Evolutionary conservation across 2,888 invertebrate species (phyloP).

Genomic region (Malthinus seriepunctatus): DNA sequence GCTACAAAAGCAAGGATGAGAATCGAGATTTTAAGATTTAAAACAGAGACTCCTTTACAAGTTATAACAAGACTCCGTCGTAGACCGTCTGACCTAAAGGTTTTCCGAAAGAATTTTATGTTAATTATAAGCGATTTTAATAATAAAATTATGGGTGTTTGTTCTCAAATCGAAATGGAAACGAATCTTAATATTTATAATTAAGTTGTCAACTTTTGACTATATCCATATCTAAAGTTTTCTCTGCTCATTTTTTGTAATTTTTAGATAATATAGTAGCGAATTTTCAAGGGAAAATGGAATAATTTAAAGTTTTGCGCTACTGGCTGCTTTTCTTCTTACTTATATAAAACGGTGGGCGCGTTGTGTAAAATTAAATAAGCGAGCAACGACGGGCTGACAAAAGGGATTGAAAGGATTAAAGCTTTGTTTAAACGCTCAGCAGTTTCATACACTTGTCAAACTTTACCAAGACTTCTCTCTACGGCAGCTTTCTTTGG

Average conservation of each 20-base stretch:
- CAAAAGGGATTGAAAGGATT: conserved; percentile 40
- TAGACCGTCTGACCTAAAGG: too few relatives aligned
- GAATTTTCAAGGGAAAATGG: conserved; percentile 23
- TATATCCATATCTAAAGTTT: background rate
- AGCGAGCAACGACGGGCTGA: conserved; percentile 37
- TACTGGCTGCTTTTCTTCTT: conserved; percentile 10
- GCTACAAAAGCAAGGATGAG: conserved; percentile 44
- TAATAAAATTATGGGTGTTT: conserved; percentile 1
- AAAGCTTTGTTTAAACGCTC: conserved; percentile 41
- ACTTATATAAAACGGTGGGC: conserved; percentile 18
- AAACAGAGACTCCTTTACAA: conserved; percentile 32
- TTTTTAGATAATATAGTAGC: conserved; percentile 14
- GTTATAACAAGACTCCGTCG: too few relatives aligned
- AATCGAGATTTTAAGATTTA: conserved; percentile 32
- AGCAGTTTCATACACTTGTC: conserved; percentile 40
- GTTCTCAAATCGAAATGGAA: background rate
- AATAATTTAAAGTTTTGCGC: conserved; percentile 27
- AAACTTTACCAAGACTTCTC: conserved; percentile 35
- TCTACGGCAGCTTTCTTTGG: conserved; percentile 23
- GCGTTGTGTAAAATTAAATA: conserved; percentile 34
- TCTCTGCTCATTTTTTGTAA: too few relatives aligned
- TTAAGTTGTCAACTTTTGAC: conserved; percentile 1
- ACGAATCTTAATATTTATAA: background rate
- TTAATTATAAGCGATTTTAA: background rate
- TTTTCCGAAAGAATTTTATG: conserved; percentile 8